Evolutionary conservation across 2,888 invertebrate species (phyloP).

Genomic region (Dasypolia templi): DNA sequence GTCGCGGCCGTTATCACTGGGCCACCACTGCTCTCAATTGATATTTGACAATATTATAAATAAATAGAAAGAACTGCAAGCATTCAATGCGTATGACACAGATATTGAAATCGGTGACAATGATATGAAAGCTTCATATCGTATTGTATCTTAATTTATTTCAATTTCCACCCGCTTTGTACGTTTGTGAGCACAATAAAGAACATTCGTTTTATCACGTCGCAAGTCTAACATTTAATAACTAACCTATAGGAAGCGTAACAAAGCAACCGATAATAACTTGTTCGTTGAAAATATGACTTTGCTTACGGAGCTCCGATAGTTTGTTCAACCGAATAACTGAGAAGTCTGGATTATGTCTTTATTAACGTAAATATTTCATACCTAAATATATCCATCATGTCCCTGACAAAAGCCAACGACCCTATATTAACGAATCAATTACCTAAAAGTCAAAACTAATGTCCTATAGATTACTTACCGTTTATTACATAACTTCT

Average conservation of each 20-base stretch:
- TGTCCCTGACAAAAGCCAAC: constrained; percentile 17
- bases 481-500: background rate
- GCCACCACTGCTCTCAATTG: too few species aligned
- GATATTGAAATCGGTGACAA: background rate
- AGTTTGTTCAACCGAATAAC: constrained; percentile 8
- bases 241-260: background rate
- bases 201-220: background rate
- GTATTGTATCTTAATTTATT: constrained; percentile 41
- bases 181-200: constrained; percentile 11
- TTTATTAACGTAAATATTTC: constrained; percentile 5
- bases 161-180: constrained; percentile 19
- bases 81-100: too few species aligned
- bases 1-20: too few species aligned
- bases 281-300: constrained; percentile 8
- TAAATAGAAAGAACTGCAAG: background rate
- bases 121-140: background rate
- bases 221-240: background rate
- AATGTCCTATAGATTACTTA: constrained; percentile 26
- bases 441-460: constrained; percentile 36
- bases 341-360: constrained; percentile 3
- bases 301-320: background rate
- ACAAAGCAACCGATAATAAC: constrained; percentile 30
- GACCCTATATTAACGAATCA: constrained; percentile 33
- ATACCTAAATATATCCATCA: constrained; percentile 32
- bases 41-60: too few species aligned